Evolutionary conservation across 1,140 invertebrate species (phyloP), one percentile per base, ranked within the genome.

Genomic region (Rhagoletis pomonella): DNA sequence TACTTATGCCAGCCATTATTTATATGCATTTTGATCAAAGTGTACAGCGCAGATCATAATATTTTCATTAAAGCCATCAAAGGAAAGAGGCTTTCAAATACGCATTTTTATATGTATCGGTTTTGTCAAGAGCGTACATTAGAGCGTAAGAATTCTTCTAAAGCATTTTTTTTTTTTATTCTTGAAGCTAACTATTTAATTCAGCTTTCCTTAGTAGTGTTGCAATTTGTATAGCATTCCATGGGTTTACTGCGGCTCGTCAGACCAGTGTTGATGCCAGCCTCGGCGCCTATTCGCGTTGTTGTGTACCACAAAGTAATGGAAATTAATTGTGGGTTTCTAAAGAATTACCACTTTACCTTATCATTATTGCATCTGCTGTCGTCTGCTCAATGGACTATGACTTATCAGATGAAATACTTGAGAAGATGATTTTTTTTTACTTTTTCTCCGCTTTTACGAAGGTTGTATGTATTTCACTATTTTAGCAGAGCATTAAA

Each of bases 1-100:
- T 47, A 10, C 50, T 7, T 55, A 55, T 10, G 47, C n/a, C 73
- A n/a, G 47, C n/a, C 44, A 12, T 81, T 81, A 55, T 81, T 81
- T 81, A 81, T 81, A 81, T 81, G 47, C 73, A 55, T 81, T 81
- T 81, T 81, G 73, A 81, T 81, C 73, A 17, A 81, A 81, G 73
- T 55, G 73, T 81, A 81, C 73, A 55, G 44, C 73, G 19, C 55
- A 50, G 73, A 19, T 81, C 73, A 81, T 55, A 81, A 81, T 50
- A 81, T 81, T 81, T 81, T 81, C 50, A 10, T 55, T 55, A 7
- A 19, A 81, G n/a, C 44, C 73, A 81, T 81, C 19, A 81, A 81
- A 81, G 73, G 47, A 50, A 55, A 7, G 29, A 67, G 6, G 64
- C 12, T 62, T 62, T 62, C 60, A 62, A 62, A 9, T 62, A 62